These are phyloP conservation scores for Sanderia malayensis DNA, from an alignment of 30 jellyfish, hydroid and myxozoan species.

Conservation along the genomic window DNA sequence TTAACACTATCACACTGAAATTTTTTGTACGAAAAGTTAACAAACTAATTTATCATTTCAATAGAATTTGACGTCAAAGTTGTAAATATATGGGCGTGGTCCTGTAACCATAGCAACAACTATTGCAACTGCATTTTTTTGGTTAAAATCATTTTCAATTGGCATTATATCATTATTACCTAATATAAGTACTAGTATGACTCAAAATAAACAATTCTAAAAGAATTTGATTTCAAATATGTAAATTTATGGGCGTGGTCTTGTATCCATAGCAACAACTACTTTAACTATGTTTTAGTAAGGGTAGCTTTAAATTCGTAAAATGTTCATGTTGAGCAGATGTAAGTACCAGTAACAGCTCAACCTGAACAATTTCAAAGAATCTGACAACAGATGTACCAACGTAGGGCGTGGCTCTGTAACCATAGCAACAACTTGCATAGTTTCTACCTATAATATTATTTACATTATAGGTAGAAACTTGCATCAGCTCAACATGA, in stretches of 20 bases:
- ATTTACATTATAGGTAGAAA: neutral
- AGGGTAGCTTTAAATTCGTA: neutral
- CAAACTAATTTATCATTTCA: no score
- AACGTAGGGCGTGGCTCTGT: neutral
- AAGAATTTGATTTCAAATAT: no score
- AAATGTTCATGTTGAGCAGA: neutral
- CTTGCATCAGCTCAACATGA: neutral
- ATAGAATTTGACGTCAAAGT: no score
- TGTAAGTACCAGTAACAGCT: neutral
- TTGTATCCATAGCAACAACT: neutral
- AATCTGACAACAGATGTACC: neutral
- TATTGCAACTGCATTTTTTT: no score
- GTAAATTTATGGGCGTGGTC: constrained; percentile 6
- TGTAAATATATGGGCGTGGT: no score
- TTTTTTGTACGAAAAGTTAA: no score
- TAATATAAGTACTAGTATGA: no score
- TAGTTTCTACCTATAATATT: neutral
- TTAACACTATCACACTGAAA: no score
- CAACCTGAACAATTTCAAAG: neutral
- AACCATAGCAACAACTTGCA: no score
- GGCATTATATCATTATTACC: neutral
- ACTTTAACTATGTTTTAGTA: no score
- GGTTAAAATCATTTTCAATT: neutral
- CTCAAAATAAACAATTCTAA: no score
- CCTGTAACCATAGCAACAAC: no score